phyloP scores from a whole-genome alignment of 2,113 vertebrate genomes.

The Pelusios castaneus region DNA sequence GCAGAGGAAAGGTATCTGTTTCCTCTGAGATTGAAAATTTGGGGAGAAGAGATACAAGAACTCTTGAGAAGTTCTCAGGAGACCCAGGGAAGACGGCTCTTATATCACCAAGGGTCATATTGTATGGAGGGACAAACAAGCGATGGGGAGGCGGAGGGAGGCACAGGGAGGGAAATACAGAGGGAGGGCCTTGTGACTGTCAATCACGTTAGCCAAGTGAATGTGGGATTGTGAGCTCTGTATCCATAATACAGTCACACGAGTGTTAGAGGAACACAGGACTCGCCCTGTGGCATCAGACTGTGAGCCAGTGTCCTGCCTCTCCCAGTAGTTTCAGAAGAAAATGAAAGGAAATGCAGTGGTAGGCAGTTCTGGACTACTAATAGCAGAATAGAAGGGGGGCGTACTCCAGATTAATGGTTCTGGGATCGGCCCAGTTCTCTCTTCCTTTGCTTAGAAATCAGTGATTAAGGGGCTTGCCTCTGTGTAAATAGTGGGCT shows the following conservation, averaged over 20 bases:
- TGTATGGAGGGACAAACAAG: background rate
- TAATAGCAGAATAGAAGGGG: background rate
- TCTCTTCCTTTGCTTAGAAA: background rate
- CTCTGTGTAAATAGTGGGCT: background rate
- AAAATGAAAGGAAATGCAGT: background rate
- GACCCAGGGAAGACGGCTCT: background rate
- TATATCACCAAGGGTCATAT: background rate
- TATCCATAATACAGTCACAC: background rate
- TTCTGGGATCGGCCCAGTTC: background rate
- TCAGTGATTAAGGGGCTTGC: background rate
- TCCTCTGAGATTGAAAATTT: too few species aligned
- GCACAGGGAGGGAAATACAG: background rate
- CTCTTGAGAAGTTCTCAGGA: too few species aligned
- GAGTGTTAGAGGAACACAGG: background rate
- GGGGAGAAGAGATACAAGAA: background rate
- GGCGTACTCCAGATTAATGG: background rate
- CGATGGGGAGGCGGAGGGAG: too few species aligned
- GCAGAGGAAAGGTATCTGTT: background rate
- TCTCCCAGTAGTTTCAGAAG: background rate
- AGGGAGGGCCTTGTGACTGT: background rate
- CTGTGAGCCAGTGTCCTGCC: background rate
- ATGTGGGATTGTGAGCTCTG: background rate
- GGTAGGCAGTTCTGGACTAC: background rate
- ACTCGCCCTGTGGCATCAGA: background rate
- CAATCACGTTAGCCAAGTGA: background rate